Base-by-base conservation (phyloP, 2,113 vertebrate genomes). In the Tichodroma muraria region DNA sequence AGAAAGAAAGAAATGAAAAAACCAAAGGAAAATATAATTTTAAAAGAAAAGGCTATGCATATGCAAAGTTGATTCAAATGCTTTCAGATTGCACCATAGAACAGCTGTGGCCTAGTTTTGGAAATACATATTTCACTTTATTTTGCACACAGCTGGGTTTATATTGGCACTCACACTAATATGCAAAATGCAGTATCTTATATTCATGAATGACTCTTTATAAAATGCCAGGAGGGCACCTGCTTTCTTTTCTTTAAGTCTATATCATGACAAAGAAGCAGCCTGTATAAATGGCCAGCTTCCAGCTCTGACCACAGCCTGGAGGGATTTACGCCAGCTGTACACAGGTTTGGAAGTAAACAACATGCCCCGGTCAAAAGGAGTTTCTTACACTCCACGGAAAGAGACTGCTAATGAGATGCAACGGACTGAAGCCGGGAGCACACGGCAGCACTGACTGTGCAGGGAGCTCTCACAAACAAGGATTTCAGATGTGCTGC, bases 171-270 rank as follows among this genome's bases (percentile, higher is more conserved):
- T 93, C 75, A 93, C 47, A 92, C 97, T 97, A 95, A 97, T 96
- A 98, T 97, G 98, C 98, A 98, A 97, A 98, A 97, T 94, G 94
- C 92, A 47, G 71, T 95, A 95, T 97, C 98, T 97, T 98, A 98
- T 97, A 98, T 98, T 98, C 98, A 98, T 98, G 98, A 98, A 98
- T 98, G 98, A 98, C 97, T 98, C 97, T 96, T 98, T 97, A 98
- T 97, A 97, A 97, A 96, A 97, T 98, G 98, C 98, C 98, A 98
- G 98, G 93, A 98, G 98, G 98, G 98, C 98, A 98, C 97, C 97
- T 98, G 97, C 97, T 98, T 98, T 98, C 97, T 98, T 98, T 98
- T 98, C 98, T 98, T 97, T 97, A 98, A 98, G 98, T 98, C 97
- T 98, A 96, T 97, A 97, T 92, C 96, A 97, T 96, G 94, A 97